Evolutionary conservation across 2,797 vertebrate genomes (phyloP), one percentile per base, ranked within the genome.

Genomic region (Austrolebias charrua): DNA sequence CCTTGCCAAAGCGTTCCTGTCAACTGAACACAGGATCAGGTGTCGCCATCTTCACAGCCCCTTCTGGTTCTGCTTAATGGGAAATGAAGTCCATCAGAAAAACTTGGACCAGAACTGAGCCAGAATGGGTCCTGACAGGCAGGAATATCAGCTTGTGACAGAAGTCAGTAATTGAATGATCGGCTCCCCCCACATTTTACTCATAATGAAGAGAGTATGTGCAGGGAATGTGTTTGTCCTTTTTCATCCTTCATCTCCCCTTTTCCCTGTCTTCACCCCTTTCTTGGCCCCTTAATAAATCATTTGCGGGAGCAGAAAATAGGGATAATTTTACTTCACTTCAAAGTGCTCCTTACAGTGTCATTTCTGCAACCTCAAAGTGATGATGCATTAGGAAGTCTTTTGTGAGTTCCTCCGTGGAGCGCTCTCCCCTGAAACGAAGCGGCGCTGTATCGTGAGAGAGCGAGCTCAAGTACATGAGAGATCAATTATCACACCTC

Each of bases 201-300:
- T 84, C 29, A n/a, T 94, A 93, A 91, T 94, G 93, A 92, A 93
- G 93, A 92, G 92, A 94, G 93, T 91, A 93, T 94, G 94, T 93
- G 94, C 75, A 48, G 86, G 90, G 93, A 94, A 94, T 91, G 90
- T 89, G 87, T 91, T 92, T 92, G 91, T 94, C 89, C 88, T 85
- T 85, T 86, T 78, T 73, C 79, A 83, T 89, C 86, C 78, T 88
- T 86, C 71, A 45, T 83, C 83, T 85, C 72, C 81, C 81, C 81
- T 76, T 73, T 82, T 67, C 67, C 76, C 80, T 58, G 60, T 73
- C 72, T 54, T 60, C 55, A 61, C 73, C 62, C 65, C 49, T 10
- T 48, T 66, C 53, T 75, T 78, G 78, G 64, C 78, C 73, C 81
- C 73, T 86, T 89, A 88, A 92, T 90, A 91, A 89, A 93, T 91